phyloP scores from a whole-genome alignment of 2,888 invertebrate species.

The Lagria hirta region DNA sequence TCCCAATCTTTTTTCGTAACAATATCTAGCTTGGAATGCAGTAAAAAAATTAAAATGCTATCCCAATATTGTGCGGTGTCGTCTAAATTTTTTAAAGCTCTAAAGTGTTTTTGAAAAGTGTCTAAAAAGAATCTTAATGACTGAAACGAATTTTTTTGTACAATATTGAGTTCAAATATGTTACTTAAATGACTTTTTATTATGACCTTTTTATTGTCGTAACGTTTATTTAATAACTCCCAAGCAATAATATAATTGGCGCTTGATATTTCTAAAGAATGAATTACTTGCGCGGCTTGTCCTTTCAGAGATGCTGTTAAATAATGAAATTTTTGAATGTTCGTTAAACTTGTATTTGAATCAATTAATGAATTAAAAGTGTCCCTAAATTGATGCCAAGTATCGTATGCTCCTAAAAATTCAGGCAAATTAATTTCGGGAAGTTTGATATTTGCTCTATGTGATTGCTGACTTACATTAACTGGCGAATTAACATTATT shows the following conservation, averaged over 20 bases:
- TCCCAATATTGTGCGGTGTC: neutral
- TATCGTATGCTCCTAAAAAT: conserved; percentile 16
- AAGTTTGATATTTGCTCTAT: too few relatives aligned
- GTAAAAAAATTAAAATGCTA: neutral
- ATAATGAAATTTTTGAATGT: conserved; percentile 21
- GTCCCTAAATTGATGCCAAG: conserved; percentile 18
- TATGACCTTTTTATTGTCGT: conserved; percentile 22
- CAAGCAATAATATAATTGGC: conserved; percentile 22
- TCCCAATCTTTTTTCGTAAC: neutral
- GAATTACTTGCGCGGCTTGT: conserved; percentile 23
- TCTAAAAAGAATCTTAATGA: neutral
- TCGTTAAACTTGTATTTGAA: conserved; percentile 6
- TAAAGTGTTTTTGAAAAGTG: neutral
- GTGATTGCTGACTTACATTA: too few relatives aligned
- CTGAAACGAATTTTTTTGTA: neutral
- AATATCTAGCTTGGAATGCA: neutral
- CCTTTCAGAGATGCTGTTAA: conserved; percentile 16
- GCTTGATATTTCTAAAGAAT: conserved; percentile 17
- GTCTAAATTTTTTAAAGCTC: neutral
- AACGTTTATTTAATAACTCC: conserved; percentile 12
- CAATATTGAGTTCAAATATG: conserved; percentile 7
- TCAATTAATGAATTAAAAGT: conserved; percentile 12
- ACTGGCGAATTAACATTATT: too few relatives aligned
- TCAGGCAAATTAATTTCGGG: conserved; percentile 14
- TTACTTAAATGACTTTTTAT: too few relatives aligned